Evolutionary conservation across 2,888 invertebrate species (phyloP).

Genomic region (Pseudococcus viburni): DNA sequence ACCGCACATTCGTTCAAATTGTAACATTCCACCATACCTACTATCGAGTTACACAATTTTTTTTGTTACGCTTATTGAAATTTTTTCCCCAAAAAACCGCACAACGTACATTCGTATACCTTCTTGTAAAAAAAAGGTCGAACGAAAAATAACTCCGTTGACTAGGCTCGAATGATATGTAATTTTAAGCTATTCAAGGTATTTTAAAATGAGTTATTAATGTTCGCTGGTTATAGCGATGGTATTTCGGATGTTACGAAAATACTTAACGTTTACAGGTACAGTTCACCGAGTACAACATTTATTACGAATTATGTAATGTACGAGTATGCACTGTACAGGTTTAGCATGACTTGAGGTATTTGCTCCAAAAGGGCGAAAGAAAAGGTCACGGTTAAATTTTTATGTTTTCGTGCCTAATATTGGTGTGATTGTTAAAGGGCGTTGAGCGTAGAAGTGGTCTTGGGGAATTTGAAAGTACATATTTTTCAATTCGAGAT

Average conservation of each 20-base stretch:
- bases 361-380: neutral
- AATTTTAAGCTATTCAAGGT: conserved; percentile 22
- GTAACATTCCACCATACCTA: neutral
- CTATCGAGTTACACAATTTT: neutral
- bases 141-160: neutral
- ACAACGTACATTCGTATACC: neutral
- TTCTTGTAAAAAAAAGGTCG: too few relatives aligned
- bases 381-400: neutral
- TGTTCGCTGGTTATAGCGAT: neutral
- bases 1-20: neutral
- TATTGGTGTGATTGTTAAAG: neutral
- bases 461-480: conserved; percentile 7
- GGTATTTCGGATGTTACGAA: conserved; percentile 26
- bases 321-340: neutral
- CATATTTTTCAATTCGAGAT: neutral
- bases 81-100: neutral
- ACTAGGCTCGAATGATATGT: neutral
- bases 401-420: neutral
- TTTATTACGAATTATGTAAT: neutral
- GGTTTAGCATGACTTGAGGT: neutral
- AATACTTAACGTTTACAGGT: neutral
- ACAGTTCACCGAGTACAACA: neutral
- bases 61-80: neutral
- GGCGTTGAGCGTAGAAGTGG: neutral
- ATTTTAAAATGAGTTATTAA: conserved; percentile 17